Evolutionary conservation across 2,797 vertebrate species (phyloP).

Genomic region (Oreochromis grahami): DNA sequence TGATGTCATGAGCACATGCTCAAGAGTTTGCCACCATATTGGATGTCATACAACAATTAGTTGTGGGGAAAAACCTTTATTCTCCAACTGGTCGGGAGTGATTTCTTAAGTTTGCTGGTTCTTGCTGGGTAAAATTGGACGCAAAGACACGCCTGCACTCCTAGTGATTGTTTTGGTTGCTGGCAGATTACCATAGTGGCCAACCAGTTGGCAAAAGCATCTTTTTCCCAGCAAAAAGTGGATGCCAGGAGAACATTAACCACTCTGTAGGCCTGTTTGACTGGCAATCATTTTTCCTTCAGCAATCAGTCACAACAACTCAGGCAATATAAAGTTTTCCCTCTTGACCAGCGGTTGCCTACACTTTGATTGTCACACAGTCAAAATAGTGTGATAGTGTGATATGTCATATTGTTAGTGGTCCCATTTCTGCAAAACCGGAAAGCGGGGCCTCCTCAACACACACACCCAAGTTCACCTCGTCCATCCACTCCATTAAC

Average conservation of each 20-base stretch:
- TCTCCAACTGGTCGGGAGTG: neutral
- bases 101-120: neutral
- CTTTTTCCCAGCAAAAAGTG: neutral
- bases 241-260: neutral
- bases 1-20: neutral
- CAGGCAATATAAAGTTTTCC: neutral
- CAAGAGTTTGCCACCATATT: neutral
- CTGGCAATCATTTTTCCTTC: neutral
- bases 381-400: neutral
- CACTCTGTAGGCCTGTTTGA: too few relatives aligned
- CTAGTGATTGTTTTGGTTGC: neutral
- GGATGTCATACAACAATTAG: neutral
- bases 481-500: slow-evolving; percentile 31
- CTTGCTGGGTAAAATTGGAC: neutral
- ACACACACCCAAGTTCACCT: neutral
- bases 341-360: neutral
- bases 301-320: neutral
- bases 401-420: neutral
- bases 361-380: neutral
- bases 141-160: neutral
- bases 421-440: neutral
- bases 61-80: neutral
- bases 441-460: neutral
- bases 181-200: neutral
- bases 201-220: neutral